phyloP scores from a whole-genome alignment of 1,140 invertebrate genomes.

The Drosophila orosa region DNA sequence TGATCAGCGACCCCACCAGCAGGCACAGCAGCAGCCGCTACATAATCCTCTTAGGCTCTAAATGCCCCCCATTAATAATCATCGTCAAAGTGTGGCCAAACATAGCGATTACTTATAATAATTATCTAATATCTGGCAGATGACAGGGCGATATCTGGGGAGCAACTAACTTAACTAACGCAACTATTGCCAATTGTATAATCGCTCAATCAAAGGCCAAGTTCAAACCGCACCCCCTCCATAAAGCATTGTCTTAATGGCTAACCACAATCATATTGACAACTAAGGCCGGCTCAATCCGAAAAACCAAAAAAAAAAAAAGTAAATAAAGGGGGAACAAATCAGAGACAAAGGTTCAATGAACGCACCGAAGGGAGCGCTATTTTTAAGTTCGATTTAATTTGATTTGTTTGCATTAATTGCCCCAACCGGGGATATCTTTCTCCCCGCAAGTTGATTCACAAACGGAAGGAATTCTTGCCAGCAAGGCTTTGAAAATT shows the following conservation, averaged over 20 bases:
- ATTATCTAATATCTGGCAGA: slow-evolving; percentile 40
- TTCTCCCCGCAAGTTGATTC: slow-evolving; percentile 51
- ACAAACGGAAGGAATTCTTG: slow-evolving; percentile 73
- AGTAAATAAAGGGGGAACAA: slow-evolving; percentile 17
- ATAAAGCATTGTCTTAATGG: slow-evolving; percentile 56
- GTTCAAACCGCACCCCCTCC: slow-evolving; percentile 73
- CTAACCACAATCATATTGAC: slow-evolving; percentile 58
- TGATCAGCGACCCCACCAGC: slow-evolving; percentile 31
- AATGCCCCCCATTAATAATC: slow-evolving; percentile 39
- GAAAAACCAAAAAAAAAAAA: slow-evolving; percentile 25
- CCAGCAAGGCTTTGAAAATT: slow-evolving; percentile 46
- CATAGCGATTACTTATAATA: slow-evolving; percentile 12
- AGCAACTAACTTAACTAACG: slow-evolving; percentile 43
- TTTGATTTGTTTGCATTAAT: slow-evolving; percentile 76
- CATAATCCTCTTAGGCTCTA: slow-evolving; percentile 44
- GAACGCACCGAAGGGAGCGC: slow-evolving; percentile 49
- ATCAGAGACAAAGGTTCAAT: slow-evolving; percentile 60
- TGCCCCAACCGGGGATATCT: slow-evolving; percentile 17
- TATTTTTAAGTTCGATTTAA: slow-evolving; percentile 75
- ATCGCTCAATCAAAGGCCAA: slow-evolving; percentile 71
- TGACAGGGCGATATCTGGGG: slow-evolving; percentile 33
- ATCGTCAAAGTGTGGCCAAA: slow-evolving; percentile 23
- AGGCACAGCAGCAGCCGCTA: background rate
- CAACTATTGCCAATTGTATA: slow-evolving; percentile 36
- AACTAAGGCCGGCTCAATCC: slow-evolving; percentile 60